Evolutionary conservation across 2,888 invertebrate genomes (phyloP).

Genomic region (Rhodophaea formosa): DNA sequence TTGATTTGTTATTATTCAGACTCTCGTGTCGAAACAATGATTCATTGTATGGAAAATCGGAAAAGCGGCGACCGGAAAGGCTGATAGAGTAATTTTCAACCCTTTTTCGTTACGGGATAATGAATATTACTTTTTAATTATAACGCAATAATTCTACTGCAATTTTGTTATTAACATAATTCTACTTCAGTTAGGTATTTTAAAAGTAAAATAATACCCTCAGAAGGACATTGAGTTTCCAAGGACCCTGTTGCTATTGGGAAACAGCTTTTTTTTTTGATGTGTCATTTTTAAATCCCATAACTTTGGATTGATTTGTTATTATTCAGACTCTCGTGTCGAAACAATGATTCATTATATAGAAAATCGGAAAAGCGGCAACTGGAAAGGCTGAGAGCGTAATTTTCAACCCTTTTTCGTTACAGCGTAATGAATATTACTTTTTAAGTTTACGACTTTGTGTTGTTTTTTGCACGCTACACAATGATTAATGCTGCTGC

Average conservation of each 20-base stretch:
- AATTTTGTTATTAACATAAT: too few species aligned
- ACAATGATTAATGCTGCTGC: too few species aligned
- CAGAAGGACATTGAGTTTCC: slow-evolving; percentile 68
- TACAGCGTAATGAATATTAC: too few species aligned
- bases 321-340: slow-evolving; percentile 21
- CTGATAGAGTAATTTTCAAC: background rate
- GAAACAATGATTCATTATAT: slow-evolving; percentile 12
- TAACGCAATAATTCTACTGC: too few species aligned
- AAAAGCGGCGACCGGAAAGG: background rate
- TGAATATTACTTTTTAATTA: too few species aligned
- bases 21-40: slow-evolving; percentile 17
- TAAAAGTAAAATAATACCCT: slow-evolving; percentile 76
- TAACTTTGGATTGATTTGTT: slow-evolving; percentile 49
- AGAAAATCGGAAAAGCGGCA: background rate
- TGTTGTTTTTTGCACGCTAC: too few species aligned
- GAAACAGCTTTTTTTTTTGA: slow-evolving; percentile 67
- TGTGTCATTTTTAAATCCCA: slow-evolving; percentile 53
- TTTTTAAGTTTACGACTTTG: too few species aligned
- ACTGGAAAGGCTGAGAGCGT: background rate
- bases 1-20: slow-evolving; percentile 44
- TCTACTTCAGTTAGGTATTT: too few species aligned
- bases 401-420: background rate
- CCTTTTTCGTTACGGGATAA: too few species aligned
- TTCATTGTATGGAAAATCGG: background rate
- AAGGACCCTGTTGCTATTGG: slow-evolving; percentile 70